Evolutionary conservation across 2,888 invertebrate genomes (phyloP).

Genomic region (Cenopis cana): DNA sequence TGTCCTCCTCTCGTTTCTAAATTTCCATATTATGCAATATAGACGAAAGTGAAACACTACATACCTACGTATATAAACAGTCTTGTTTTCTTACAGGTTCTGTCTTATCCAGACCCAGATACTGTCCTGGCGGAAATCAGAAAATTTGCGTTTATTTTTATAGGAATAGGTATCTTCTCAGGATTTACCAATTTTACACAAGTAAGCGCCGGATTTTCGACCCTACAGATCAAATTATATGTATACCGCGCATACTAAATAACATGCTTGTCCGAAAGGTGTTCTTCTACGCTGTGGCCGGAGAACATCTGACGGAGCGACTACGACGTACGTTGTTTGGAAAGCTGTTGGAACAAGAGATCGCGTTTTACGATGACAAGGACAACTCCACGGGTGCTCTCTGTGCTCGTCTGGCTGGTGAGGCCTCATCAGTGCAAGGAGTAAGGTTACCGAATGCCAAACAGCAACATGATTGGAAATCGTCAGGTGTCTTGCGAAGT

Average conservation of each 20-base stretch:
- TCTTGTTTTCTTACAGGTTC: slow-evolving; percentile 56
- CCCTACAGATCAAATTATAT: too few relatives aligned
- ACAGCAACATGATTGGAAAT: too few relatives aligned
- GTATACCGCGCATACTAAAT: too few relatives aligned
- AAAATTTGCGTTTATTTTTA: slow-evolving; percentile 87
- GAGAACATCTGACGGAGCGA: slow-evolving; percentile 91
- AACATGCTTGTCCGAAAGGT: slow-evolving; percentile 56
- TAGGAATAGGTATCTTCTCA: slow-evolving; percentile 87
- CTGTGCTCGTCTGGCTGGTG: slow-evolving; percentile 90
- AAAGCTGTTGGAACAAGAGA: slow-evolving; percentile 89
- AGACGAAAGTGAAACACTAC: not conserved
- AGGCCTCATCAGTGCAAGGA: slow-evolving; percentile 92
- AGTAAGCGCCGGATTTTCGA: slow-evolving; percentile 80
- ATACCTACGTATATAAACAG: too few relatives aligned
- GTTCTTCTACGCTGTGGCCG: slow-evolving; percentile 90
- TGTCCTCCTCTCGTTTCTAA: not conserved
- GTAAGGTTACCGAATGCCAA: slow-evolving; percentile 74
- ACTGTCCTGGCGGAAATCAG: slow-evolving; percentile 85
- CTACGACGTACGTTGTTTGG: slow-evolving; percentile 88
- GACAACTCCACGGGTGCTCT: slow-evolving; percentile 90
- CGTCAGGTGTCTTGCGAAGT: not conserved
- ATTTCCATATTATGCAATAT: not conserved
- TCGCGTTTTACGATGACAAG: slow-evolving; percentile 90
- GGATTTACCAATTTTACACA: slow-evolving; percentile 88
- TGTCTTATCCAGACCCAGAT: slow-evolving; percentile 81